These are phyloP conservation scores for Ctenoplectra terminalis DNA, from an alignment of 1,140 invertebrate species.

Conservation along the genomic window DNA sequence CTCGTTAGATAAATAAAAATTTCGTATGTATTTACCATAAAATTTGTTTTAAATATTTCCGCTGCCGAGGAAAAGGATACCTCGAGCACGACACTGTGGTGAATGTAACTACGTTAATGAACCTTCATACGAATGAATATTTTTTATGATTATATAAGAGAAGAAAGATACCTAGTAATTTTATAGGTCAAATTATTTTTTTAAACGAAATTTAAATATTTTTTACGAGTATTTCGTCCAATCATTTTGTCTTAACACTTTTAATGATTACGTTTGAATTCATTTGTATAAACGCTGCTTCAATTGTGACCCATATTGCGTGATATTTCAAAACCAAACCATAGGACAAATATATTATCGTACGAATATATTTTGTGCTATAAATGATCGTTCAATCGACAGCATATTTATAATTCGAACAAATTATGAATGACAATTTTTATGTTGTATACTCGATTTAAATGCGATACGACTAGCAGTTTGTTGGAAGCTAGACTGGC, in stretches of 20 bases:
- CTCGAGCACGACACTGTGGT: constrained; percentile 31
- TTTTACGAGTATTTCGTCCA: background rate
- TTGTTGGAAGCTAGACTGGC: constrained; percentile 30
- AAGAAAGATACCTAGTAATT: background rate
- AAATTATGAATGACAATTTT: background rate
- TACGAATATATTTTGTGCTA: too few relatives aligned
- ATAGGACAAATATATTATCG: background rate
- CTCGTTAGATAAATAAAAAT: background rate
- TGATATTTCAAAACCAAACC: constrained; percentile 8
- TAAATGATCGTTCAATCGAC: background rate
- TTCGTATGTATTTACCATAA: constrained; percentile 51
- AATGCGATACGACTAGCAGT: constrained; percentile 8
- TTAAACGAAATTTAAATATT: background rate
- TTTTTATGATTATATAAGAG: background rate
- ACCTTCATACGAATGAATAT: background rate
- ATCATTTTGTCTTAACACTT: background rate
- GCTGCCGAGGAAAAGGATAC: constrained; percentile 6
- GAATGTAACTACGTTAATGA: constrained; percentile 34
- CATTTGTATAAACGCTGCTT: background rate
- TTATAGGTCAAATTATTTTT: background rate
- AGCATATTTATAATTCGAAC: background rate
- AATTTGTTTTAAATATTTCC: constrained; percentile 27
- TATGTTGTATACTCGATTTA: background rate
- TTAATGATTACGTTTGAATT: constrained; percentile 1
- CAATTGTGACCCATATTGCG: constrained; percentile 4